A percentile compares a stretch with the other conserved stretches of the same genome.
These are phyloP conservation scores for Nomada ruficornis DNA, from an alignment of 2,888 invertebrate species.

Conservation along the genomic window DNA sequence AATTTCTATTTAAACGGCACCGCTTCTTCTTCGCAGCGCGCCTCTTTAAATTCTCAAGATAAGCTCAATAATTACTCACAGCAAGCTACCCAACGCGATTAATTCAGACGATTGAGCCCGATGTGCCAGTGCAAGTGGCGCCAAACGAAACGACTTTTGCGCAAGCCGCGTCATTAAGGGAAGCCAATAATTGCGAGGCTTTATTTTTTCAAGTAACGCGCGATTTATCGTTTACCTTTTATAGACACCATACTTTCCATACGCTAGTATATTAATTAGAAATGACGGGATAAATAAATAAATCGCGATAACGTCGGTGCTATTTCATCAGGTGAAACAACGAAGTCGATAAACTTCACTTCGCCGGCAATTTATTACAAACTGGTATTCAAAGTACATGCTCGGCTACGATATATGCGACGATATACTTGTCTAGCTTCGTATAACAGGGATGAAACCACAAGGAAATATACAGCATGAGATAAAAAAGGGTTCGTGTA, in stretches of 20 bases:
- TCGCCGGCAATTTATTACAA: slow-evolving; percentile 11
- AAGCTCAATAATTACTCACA: slow-evolving; percentile 49
- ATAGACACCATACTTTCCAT: not conserved
- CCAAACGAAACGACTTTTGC: slow-evolving; percentile 51
- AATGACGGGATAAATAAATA: too few species aligned
- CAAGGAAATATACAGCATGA: slow-evolving; percentile 1
- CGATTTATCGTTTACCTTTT: not conserved
- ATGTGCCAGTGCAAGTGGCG: slow-evolving; percentile 28
- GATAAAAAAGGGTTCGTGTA: not conserved
- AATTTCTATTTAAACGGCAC: slow-evolving; percentile 25
- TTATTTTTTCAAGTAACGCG: not conserved
- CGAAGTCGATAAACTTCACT: not conserved
- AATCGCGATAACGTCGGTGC: not conserved
- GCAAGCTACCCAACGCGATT: slow-evolving; percentile 45
- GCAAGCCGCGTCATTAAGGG: slow-evolving; percentile 33
- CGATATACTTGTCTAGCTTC: slow-evolving; percentile 13
- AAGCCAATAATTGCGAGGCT: slow-evolving; percentile 33
- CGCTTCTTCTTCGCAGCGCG: not conserved
- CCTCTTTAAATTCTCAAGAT: slow-evolving; percentile 36
- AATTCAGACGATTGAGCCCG: slow-evolving; percentile 41
- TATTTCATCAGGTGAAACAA: slow-evolving; percentile 3
- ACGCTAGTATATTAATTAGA: too few species aligned
- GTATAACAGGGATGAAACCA: not conserved
- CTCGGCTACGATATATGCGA: not conserved
- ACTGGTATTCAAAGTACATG: not conserved